Conservation (phyloP, 2,888 invertebrate species). For the Heliconius sara region DNA sequence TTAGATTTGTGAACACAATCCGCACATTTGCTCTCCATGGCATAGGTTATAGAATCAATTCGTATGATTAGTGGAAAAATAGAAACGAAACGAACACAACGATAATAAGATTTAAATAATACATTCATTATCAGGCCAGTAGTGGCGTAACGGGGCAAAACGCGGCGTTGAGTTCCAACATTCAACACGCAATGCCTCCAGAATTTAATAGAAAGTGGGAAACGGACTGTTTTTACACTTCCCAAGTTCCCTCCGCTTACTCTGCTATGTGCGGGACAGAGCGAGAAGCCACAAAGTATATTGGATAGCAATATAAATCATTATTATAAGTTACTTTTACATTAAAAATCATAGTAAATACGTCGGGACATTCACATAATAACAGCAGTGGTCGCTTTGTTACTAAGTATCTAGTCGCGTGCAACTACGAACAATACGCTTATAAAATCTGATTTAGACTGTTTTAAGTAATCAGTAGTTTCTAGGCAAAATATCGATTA, state of each 20-base stretch:
- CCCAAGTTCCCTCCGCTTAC: no score
- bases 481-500: constrained; percentile 71
- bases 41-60: not conserved
- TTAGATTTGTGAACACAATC: not conserved
- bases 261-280: no score
- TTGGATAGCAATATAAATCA: not conserved
- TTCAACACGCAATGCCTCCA: no score
- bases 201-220: no score
- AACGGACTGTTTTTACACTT: no score
- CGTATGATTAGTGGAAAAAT: not conserved
- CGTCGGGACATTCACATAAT: not conserved
- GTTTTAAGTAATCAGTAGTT: constrained; percentile 38
- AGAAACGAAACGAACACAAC: not conserved
- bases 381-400: not conserved
- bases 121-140: no score
- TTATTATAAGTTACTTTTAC: not conserved
- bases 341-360: not conserved
- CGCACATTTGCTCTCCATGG: not conserved
- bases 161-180: no score
- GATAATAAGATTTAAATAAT: not conserved
- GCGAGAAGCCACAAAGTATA: not conserved
- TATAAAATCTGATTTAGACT: constrained; percentile 22
- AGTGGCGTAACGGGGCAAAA: no score
- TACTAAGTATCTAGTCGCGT: constrained; percentile 1
- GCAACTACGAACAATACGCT: constrained; percentile 10